Percentiles rank a stretch among this genome's conserved stretches.
Conservation (phyloP, 2,888 invertebrate species). For the Mimachlamys varia region DNA sequence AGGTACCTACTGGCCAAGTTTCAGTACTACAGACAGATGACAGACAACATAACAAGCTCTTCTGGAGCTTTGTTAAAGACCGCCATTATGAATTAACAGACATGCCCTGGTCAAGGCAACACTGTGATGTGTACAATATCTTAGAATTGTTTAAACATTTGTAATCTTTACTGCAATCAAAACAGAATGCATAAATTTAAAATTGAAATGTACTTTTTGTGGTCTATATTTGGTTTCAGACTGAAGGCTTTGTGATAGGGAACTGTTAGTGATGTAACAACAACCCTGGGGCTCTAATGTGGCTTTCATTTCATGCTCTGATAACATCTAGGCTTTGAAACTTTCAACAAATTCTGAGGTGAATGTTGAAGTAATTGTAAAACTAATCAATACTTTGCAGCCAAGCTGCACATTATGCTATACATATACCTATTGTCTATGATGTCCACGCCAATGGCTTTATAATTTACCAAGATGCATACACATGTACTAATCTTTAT, state of each 20-base stretch:
- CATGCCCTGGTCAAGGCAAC: neutral
- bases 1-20: no score
- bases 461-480: no score
- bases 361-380: neutral
- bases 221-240: neutral
- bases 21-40: no score
- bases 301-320: neutral
- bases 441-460: no score
- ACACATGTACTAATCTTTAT: no score
- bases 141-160: neutral
- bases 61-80: no score
- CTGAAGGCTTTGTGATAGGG: neutral
- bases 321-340: neutral
- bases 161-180: neutral
- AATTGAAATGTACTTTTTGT: conserved; percentile 16
- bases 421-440: no score
- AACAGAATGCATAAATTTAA: neutral
- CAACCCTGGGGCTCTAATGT: neutral
- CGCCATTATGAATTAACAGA: neutral
- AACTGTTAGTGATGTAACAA: neutral
- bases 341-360: neutral
- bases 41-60: no score
- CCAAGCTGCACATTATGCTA: no score
- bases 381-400: neutral
- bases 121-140: neutral